These are phyloP conservation scores for Halcyon smyrnensis DNA, from an alignment of 2,797 vertebrate genomes.

Conservation along the genomic window DNA sequence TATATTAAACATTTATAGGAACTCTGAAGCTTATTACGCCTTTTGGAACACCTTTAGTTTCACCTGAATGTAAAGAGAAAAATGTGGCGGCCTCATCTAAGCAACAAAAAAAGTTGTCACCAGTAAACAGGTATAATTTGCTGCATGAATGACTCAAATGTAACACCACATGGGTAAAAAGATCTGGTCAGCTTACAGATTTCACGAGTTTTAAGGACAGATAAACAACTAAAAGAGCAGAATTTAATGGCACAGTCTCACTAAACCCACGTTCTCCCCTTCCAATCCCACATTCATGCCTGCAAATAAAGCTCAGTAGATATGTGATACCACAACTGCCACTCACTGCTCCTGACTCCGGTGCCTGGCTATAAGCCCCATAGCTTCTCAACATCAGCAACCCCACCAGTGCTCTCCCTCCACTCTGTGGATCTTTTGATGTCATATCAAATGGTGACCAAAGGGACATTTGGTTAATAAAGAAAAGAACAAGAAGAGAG, in stretches of 20 bases:
- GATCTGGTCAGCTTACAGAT: not conserved
- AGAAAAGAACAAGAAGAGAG: not conserved
- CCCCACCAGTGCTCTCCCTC: not conserved
- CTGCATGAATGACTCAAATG: not conserved
- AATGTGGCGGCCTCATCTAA: not conserved
- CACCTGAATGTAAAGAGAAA: not conserved
- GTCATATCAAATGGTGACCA: not conserved
- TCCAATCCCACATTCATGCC: not conserved
- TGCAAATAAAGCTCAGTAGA: not conserved
- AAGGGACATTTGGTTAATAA: not conserved
- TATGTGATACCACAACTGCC: not conserved
- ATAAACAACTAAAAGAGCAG: not conserved
- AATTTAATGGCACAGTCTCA: not conserved
- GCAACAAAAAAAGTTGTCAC: not conserved
- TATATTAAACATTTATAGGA: not conserved
- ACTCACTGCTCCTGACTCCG: too few relatives aligned
- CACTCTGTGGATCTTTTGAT: rapidly evolving
- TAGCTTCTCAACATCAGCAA: not conserved
- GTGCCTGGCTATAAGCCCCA: not conserved
- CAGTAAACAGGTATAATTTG: not conserved
- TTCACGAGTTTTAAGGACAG: not conserved
- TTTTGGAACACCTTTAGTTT: not conserved
- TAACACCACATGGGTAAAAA: not conserved
- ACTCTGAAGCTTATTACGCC: not conserved
- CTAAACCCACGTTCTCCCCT: not conserved